Percentiles rank a stretch among this genome's conserved stretches.
Evolutionary conservation across 2,888 invertebrate species (phyloP).

Genomic region (Pardosa pseudoannulata): DNA sequence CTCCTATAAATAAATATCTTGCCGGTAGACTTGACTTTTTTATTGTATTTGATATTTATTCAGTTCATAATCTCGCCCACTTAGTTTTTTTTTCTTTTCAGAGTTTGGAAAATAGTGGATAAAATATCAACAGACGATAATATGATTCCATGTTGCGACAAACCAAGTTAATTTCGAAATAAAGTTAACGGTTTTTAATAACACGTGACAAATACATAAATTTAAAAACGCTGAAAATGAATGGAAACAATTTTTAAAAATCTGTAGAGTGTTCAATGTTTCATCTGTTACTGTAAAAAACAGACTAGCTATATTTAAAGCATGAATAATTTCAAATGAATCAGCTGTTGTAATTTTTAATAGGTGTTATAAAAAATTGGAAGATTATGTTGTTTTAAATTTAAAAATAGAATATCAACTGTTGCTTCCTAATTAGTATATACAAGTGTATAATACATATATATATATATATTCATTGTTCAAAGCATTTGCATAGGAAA

Average conservation of each 20-base stretch:
- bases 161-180: too few relatives aligned
- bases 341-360: not conserved
- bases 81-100: too few relatives aligned
- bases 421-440: constrained; percentile 15
- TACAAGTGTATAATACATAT: constrained; percentile 9
- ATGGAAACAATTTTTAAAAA: not conserved
- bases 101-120: too few relatives aligned
- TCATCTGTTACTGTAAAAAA: not conserved
- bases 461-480: constrained; percentile 24
- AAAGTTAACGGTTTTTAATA: too few relatives aligned
- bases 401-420: not conserved
- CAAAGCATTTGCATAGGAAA: constrained; percentile 37
- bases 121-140: too few relatives aligned
- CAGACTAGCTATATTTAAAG: not conserved
- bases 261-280: not conserved
- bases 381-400: not conserved
- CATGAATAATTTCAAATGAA: not conserved
- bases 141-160: too few relatives aligned
- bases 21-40: too few relatives aligned
- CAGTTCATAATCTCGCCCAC: too few relatives aligned
- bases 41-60: too few relatives aligned
- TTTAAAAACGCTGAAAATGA: not conserved
- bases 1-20: too few relatives aligned
- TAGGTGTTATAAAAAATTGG: not conserved
- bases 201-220: constrained; percentile 2